Evolutionary conservation across 1,140 invertebrate genomes (phyloP), one percentile per base, ranked within the genome.

Genomic region (Cephus cinctus): DNA sequence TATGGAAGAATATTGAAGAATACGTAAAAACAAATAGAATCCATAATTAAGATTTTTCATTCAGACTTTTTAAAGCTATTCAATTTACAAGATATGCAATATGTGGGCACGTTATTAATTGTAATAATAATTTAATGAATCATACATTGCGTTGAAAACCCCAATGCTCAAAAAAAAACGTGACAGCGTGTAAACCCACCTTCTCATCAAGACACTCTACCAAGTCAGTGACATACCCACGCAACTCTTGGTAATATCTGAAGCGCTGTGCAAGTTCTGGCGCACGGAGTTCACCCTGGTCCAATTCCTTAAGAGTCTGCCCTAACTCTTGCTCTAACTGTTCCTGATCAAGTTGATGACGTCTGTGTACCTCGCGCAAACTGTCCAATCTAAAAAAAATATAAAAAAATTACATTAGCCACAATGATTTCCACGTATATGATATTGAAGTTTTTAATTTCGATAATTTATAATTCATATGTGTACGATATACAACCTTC

Each of bases 151-250:
- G 61, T 54, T 51, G 52, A 63, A 58, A 55, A 56, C 49, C 38
- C 61, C 57, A 58, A 57, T 65, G 61, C 57, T 59, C 61, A 52
- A 51, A 57, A 56, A 63, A 62, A 68, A 59, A 72, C 69, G 69
- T 71, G 69, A 75, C 57, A 72, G 70, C 70, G 70, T 75, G 61
- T 76, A 54, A 75, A 82, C 81, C 81, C 76, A 91, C 86, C 85
- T 93, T 93, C 77, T 92, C 88, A 62, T 95, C 90, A 63, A 97
- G 85, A 83, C 94, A 98, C 81, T 97, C 95, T 77, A 96, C 87
- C 76, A 96, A 87, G 84, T 97, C 94, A 66, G 89, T 91, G 71
- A 97, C 86, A 86, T 96, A 98, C 71, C 92, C 90, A 76, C 92
- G 86, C 66, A 94, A 86, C 80, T 95, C 91, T 85, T 97, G 94